Evolutionary conservation across 2,113 vertebrate species (phyloP).

Genomic region (Mormyrus iriodes): DNA sequence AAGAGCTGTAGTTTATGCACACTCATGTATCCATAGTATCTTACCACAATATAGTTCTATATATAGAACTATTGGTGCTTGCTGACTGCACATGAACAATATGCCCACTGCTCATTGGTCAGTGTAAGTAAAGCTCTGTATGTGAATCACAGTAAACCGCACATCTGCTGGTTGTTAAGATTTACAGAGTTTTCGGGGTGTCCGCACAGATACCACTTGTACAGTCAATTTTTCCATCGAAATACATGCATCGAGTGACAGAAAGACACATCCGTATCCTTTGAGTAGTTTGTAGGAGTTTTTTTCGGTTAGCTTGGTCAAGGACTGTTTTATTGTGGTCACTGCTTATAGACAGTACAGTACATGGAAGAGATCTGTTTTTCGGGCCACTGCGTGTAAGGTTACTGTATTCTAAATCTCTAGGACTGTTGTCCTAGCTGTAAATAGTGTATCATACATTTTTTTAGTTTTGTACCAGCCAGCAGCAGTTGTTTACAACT

Average conservation of each 20-base stretch:
- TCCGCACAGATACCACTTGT: background rate
- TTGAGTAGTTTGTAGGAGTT: background rate
- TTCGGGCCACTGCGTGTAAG: background rate
- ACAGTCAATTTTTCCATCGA: background rate
- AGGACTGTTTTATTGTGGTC: background rate
- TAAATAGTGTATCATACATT: constrained; percentile 59
- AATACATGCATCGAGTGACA: background rate
- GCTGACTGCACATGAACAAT: background rate
- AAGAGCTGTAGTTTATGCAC: background rate
- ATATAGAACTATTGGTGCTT: background rate
- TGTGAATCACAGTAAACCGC: background rate
- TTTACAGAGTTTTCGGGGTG: background rate
- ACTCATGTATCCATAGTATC: background rate
- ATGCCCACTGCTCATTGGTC: background rate
- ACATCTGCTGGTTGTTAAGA: background rate
- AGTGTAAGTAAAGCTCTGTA: background rate
- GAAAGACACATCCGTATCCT: background rate
- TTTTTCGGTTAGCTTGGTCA: background rate
- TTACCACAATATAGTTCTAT: constrained; percentile 3
- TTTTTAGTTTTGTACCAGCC: constrained; percentile 63
- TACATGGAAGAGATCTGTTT: background rate
- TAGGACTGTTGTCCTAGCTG: constrained; percentile 40
- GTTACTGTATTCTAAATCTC: background rate
- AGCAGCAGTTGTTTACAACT: constrained; percentile 60
- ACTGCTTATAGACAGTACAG: background rate